phyloP scores from a whole-genome alignment of 1,140 invertebrate species.

The Metopolophium dirhodum region DNA sequence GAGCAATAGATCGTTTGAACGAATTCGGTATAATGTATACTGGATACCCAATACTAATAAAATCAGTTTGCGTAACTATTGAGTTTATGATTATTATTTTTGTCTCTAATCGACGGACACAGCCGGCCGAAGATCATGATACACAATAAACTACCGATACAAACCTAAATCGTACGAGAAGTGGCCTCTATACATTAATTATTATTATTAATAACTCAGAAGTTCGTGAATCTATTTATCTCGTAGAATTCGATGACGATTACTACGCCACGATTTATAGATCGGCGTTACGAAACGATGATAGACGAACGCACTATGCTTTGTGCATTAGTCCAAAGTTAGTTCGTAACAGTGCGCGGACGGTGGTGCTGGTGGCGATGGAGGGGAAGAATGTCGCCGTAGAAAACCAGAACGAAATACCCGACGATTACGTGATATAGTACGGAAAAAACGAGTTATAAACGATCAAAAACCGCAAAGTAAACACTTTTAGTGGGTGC shows the following conservation, averaged over 20 bases:
- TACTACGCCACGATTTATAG: background rate
- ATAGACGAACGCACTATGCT: background rate
- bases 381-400: background rate
- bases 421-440: background rate
- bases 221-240: background rate
- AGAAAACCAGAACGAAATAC: background rate
- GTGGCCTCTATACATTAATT: background rate
- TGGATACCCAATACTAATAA: background rate
- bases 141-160: background rate
- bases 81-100: constrained; percentile 15
- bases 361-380: background rate
- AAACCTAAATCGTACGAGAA: background rate
- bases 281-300: background rate
- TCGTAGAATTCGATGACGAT: background rate
- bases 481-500: background rate
- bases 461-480: background rate
- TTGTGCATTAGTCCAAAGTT: background rate
- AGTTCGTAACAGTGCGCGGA: background rate
- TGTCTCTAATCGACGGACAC: background rate
- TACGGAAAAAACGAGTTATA: background rate
- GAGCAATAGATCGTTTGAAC: constrained; percentile 1
- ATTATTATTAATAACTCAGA: background rate
- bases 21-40: background rate
- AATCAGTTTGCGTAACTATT: constrained; percentile 8
- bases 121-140: background rate